Conservation (phyloP, 2,113 vertebrate species). For the Psettodes erumei region DNA sequence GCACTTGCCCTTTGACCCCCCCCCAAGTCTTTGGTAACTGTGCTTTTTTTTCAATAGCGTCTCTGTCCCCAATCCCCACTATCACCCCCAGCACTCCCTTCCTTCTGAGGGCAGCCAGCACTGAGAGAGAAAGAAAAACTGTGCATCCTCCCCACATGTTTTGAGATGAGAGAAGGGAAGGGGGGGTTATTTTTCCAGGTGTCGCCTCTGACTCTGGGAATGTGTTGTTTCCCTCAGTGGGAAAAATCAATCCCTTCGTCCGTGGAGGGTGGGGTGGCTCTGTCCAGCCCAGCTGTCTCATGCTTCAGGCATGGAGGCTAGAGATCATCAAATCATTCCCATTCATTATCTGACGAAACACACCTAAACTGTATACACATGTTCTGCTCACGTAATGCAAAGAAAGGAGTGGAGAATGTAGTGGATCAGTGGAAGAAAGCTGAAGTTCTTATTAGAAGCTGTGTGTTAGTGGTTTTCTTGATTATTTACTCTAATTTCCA, state of each 20-base stretch:
- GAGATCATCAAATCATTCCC: conserved; percentile 30
- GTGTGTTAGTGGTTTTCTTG: neutral
- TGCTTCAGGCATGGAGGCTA: conserved; percentile 41
- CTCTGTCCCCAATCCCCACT: conserved; percentile 49
- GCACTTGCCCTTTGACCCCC: conserved; percentile 65
- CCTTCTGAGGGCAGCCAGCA: conserved; percentile 36
- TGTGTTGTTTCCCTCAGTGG: conserved; percentile 53
- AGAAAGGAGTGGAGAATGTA: neutral
- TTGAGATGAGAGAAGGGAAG: conserved; percentile 37
- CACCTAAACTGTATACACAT: neutral
- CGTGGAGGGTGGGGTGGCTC: conserved; percentile 53
- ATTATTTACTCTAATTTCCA: neutral
- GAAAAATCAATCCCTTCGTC: conserved; percentile 53
- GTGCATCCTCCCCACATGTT: conserved; percentile 53
- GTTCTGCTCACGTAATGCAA: neutral
- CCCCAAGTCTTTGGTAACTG: conserved; percentile 53
- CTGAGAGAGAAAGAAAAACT: conserved; percentile 55
- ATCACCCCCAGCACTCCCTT: conserved; percentile 24
- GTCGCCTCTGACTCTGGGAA: conserved; percentile 71
- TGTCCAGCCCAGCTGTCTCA: conserved; percentile 60
- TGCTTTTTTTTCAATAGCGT: conserved; percentile 37
- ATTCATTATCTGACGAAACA: conserved; percentile 6
- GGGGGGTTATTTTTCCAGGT: conserved; percentile 79
- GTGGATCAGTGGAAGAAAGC: neutral
- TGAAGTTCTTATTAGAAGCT: neutral